Percentiles rank a stretch among this genome's conserved stretches.
Conservation (phyloP, 2,113 vertebrate species). For the Okapia johnstoni region DNA sequence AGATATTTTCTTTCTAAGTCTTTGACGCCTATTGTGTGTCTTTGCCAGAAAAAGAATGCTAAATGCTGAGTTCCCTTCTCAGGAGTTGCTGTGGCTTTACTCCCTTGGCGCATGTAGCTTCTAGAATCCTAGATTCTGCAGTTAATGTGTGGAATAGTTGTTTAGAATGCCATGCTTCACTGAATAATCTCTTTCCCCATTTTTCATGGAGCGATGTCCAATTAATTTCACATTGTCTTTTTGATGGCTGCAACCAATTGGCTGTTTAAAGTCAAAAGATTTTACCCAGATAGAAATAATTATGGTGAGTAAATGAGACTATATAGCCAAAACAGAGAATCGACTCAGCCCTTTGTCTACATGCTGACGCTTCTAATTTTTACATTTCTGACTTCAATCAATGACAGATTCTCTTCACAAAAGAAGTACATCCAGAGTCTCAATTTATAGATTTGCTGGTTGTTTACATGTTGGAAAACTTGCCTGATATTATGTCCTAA, state of each 20-base stretch:
- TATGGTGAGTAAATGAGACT: constrained; percentile 2
- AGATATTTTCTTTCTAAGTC: not conserved
- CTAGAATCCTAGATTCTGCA: not conserved
- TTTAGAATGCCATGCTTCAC: not conserved
- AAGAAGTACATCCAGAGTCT: not conserved
- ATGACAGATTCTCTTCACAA: not conserved
- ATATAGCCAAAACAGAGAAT: not conserved
- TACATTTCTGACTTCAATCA: not conserved
- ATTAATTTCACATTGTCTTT: constrained; percentile 19
- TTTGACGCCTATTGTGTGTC: not conserved
- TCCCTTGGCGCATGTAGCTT: not conserved
- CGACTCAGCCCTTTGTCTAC: not conserved
- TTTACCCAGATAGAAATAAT: constrained; percentile 33
- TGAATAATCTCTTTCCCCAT: not conserved
- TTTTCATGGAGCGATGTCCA: not conserved
- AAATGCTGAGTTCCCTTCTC: not conserved
- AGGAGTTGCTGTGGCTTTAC: not conserved
- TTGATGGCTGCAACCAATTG: constrained; percentile 21
- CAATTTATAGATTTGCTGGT: not conserved
- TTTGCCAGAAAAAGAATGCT: not conserved
- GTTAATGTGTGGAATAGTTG: not conserved
- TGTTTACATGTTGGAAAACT: not conserved
- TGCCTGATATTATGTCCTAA: not conserved
- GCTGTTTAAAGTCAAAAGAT: constrained; percentile 26
- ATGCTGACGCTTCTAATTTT: not conserved